Percentiles rank a stretch among this genome's conserved stretches.
Evolutionary conservation across 2,113 vertebrate genomes (phyloP).

Genomic region (Dissostichus mawsoni): DNA sequence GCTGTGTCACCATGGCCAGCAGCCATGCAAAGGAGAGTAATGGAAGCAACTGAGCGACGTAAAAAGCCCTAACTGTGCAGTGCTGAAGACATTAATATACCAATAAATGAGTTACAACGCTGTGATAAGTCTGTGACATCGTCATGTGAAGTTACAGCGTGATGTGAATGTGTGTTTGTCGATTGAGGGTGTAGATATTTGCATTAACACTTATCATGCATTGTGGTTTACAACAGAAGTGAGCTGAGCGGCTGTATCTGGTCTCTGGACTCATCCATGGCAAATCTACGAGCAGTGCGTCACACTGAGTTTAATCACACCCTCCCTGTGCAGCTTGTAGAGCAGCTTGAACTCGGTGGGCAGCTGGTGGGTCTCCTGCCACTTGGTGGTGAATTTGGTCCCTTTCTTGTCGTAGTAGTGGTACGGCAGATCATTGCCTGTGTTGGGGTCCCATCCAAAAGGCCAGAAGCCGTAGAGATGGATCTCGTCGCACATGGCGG

Average conservation of each 20-base stretch:
- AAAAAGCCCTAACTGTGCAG: conserved; percentile 14
- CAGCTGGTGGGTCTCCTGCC: conserved; percentile 99
- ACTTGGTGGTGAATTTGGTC: conserved; percentile 99
- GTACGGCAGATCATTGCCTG: conserved; percentile 95
- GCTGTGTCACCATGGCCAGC: conserved; percentile 41
- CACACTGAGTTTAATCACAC: conserved; percentile 93
- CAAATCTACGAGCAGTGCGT: conserved; percentile 91
- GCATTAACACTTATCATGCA: conserved; percentile 65
- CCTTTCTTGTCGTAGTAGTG: conserved; percentile 99
- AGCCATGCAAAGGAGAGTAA: conserved; percentile 62
- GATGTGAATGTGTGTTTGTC: conserved; percentile 41
- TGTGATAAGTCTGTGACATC: conserved; percentile 27
- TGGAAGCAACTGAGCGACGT: conserved; percentile 53
- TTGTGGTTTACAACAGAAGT: conserved; percentile 55
- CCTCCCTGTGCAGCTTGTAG: conserved; percentile 95
- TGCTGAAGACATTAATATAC: conserved; percentile 39
- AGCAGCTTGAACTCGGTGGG: conserved; percentile 98
- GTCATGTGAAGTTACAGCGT: conserved; percentile 37
- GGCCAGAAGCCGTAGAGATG: conserved; percentile 99
- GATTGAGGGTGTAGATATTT: conserved; percentile 35
- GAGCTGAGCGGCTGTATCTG: conserved; percentile 35
- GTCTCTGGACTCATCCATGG: conserved; percentile 27
- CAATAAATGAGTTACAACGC: conserved; percentile 10
- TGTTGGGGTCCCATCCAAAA: conserved; percentile 97
- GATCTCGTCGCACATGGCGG: conserved; percentile 94